Percentiles rank a stretch among this genome's conserved stretches.
Conservation (phyloP, 1,140 invertebrate genomes). For the Agrypnia vestita region DNA sequence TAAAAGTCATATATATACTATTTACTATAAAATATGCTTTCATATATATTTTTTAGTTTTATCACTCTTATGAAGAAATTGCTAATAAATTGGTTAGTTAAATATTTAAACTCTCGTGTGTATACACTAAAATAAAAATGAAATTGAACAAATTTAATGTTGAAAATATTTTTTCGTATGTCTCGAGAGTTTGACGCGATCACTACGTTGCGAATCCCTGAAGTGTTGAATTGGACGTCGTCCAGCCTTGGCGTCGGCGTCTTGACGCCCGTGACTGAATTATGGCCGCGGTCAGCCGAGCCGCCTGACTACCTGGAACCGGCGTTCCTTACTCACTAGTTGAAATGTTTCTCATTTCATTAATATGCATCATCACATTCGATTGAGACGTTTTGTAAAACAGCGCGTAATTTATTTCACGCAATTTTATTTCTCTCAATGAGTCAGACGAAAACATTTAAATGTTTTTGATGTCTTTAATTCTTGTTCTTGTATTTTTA, state of each 20-base stretch:
- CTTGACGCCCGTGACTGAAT: constrained; percentile 25
- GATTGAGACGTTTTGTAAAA: constrained; percentile 6
- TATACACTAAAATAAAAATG: not conserved
- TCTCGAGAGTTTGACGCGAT: not conserved
- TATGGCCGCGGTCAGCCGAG: constrained; percentile 16
- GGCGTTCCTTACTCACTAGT: not conserved
- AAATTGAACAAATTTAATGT: not conserved
- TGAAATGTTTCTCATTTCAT: constrained; percentile 11
- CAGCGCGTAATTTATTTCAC: too few relatives aligned
- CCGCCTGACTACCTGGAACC: constrained; percentile 23
- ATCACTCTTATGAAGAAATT: too few relatives aligned
- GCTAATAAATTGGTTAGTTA: too few relatives aligned
- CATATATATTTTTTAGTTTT: too few relatives aligned
- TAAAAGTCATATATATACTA: too few relatives aligned
- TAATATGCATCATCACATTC: constrained; percentile 25
- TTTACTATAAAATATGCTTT: too few relatives aligned
- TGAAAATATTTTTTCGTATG: too few relatives aligned
- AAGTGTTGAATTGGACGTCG: constrained; percentile 3
- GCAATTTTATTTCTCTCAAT: too few relatives aligned
- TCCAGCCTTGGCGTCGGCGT: constrained; percentile 22
- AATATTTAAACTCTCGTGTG: too few relatives aligned
- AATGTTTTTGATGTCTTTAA: too few relatives aligned
- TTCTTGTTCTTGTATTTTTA: too few relatives aligned
- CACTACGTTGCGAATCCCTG: not conserved
- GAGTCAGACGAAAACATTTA: too few relatives aligned